phyloP scores from a whole-genome alignment of 2,888 invertebrate species.

The Clitarchus hookeri region DNA sequence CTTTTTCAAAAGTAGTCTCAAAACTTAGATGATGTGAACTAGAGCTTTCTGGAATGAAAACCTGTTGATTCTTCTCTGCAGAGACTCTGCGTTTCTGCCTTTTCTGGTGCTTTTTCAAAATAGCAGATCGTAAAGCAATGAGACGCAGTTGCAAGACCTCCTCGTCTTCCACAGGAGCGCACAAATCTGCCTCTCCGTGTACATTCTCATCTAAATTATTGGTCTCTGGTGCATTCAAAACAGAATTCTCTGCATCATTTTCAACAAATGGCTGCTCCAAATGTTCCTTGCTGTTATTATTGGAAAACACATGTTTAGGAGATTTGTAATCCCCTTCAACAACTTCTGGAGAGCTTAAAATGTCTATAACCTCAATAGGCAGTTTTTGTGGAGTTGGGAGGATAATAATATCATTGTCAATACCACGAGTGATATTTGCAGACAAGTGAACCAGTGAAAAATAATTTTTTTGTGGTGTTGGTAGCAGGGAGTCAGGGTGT shows the following conservation, averaged over 20 bases:
- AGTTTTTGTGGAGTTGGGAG: background rate
- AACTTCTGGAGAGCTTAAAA: constrained; percentile 7
- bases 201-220: too few species aligned
- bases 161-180: background rate
- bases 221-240: too few species aligned
- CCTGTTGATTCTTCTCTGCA: background rate
- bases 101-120: background rate
- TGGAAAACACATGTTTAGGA: background rate
- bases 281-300: background rate
- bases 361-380: background rate
- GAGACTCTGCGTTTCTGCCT: background rate
- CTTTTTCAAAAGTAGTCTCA: background rate
- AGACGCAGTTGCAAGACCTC: constrained; percentile 24
- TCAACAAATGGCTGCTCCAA: background rate
- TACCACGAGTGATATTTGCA: background rate
- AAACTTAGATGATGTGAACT: background rate
- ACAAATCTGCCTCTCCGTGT: background rate
- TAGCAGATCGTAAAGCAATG: constrained; percentile 11
- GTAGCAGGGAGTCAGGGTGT: background rate
- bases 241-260: background rate
- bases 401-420: background rate
- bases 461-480: background rate
- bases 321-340: background rate
- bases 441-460: background rate
- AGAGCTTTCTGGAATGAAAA: background rate